phyloP scores from a whole-genome alignment of 1,140 invertebrate genomes.

The Pseudomyrmex gracilis region DNA sequence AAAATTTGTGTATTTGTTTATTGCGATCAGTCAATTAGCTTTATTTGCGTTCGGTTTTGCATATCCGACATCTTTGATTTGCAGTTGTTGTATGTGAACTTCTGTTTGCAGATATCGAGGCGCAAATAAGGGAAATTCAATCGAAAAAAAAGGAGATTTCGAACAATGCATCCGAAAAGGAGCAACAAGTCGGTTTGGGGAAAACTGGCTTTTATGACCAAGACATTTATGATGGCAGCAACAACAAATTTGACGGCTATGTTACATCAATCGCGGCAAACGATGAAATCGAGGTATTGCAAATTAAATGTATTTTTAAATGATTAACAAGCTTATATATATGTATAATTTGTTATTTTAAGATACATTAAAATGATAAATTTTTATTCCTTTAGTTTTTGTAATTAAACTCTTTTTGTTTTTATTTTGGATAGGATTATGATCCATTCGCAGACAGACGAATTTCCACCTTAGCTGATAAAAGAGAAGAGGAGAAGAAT shows the following conservation, averaged over 20 bases:
- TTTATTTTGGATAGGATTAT: constrained; percentile 93
- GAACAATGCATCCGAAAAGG: constrained; percentile 87
- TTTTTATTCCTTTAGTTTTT: too few relatives aligned
- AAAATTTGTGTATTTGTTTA: too few relatives aligned
- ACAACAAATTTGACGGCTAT: constrained; percentile 96
- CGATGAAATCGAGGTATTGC: constrained; percentile 93
- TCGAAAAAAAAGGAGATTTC: constrained; percentile 93
- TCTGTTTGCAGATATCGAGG: constrained; percentile 93
- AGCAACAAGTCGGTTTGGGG: constrained; percentile 94
- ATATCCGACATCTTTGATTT: background rate
- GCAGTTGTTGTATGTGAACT: constrained; percentile 50
- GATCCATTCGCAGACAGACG: constrained; percentile 98
- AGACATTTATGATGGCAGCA: constrained; percentile 95
- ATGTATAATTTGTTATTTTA: background rate
- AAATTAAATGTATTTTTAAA: constrained; percentile 10
- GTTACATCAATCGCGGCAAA: constrained; percentile 98
- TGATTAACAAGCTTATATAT: constrained; percentile 18
- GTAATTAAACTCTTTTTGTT: constrained; percentile 50
- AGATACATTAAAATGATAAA: background rate
- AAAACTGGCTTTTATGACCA: constrained; percentile 96
- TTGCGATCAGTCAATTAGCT: background rate
- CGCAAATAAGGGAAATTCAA: constrained; percentile 96
- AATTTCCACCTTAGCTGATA: constrained; percentile 94
- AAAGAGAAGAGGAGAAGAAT: constrained; percentile 89
- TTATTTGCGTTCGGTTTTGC: background rate